Evolutionary conservation across 2,888 invertebrate genomes (phyloP), one percentile per base, ranked within the genome.

Genomic region (Lochmaea capreae): DNA sequence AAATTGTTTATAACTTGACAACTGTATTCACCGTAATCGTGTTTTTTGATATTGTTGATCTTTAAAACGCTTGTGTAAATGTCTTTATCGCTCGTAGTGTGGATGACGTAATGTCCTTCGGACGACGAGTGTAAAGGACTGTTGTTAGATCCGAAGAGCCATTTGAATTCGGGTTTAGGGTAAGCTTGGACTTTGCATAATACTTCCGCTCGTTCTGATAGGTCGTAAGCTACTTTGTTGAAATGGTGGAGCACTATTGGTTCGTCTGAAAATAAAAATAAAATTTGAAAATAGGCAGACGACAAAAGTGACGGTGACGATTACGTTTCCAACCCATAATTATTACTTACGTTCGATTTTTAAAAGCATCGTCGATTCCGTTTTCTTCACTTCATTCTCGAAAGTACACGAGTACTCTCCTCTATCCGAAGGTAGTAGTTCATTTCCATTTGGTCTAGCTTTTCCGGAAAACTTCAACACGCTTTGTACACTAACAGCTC

Each of bases 81-180:
- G 85, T 97, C 97, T 79, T 93, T 93, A 80, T 95, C 93, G 49
- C 91, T 92, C 18, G 92, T 93, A 2, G 95, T 93, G 80, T 93
- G 94, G 61, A 96, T 94, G 83, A 95, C 93, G 86, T 96, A 96
- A 83, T 95, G 95, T 0, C 94, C 95, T 82, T 95, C 95, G 3
- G 94, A 93, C 0, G 94, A 93, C 85, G 94, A 93, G 77, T 93
- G 92, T 58, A 95, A 86, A 0, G 94, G 92, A 0, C 93, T 92
- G 0, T 91, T 89, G 85, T 94, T 94, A 8, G 92, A 92, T 49
- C 93, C 94, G 83, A 92, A 95, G 83, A 92, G 94, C 97, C 97
- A 97, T 83, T 96, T 95, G 87, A 97, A 96, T 84, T 95, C 95
- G 0, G 97, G 97, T 82, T 95, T 94, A 0, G 97, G 97, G 87